These are phyloP conservation scores for Pseudopleuronectes americanus DNA, from an alignment of 2,797 vertebrate genomes.

Conservation along the genomic window DNA sequence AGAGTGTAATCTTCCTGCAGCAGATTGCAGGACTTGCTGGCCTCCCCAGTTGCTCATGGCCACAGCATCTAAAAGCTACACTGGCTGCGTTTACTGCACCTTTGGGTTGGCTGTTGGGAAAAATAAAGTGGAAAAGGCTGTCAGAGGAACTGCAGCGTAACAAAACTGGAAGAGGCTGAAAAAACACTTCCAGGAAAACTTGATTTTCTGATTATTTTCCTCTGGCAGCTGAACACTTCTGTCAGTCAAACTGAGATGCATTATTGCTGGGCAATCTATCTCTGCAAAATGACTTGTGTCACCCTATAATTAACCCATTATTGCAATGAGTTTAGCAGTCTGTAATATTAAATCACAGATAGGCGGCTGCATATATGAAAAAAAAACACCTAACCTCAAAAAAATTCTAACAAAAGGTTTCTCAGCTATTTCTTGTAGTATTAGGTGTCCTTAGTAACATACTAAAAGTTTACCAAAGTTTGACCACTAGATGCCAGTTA, in stretches of 20 bases:
- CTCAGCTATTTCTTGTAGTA: too few species aligned
- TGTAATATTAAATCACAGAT: background rate
- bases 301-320: background rate
- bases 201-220: background rate
- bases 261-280: conserved; percentile 15
- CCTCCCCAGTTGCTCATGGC: background rate
- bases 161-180: conserved; percentile 1
- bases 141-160: conserved; percentile 10
- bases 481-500: too few species aligned
- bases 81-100: background rate
- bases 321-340: background rate
- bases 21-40: background rate
- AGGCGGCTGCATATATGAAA: too few species aligned
- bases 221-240: conserved; percentile 8
- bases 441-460: too few species aligned
- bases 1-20: background rate
- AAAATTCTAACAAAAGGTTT: too few species aligned
- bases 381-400: too few species aligned
- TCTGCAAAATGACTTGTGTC: conserved; percentile 2
- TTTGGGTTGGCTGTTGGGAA: too few species aligned
- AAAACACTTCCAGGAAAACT: conserved; percentile 4
- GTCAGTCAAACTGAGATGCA: conserved; percentile 16
- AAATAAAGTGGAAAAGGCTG: background rate
- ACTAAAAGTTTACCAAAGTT: too few species aligned
- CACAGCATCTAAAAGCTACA: conserved; percentile 7